Evolutionary conservation across 2,113 vertebrate genomes (phyloP).

Genomic region (Stigmatopora argus): DNA sequence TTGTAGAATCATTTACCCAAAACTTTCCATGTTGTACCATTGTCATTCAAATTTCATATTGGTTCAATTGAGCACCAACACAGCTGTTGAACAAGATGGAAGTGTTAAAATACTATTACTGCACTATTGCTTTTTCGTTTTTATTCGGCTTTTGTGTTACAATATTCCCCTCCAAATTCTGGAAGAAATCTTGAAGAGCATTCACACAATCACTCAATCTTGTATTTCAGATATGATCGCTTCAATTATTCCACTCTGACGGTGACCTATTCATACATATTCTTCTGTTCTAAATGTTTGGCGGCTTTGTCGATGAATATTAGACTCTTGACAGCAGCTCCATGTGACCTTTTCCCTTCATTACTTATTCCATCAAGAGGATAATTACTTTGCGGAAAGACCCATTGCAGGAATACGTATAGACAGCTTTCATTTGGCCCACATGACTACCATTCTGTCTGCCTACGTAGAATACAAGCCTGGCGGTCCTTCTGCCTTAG

Average conservation of each 20-base stretch:
- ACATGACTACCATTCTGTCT: not conserved
- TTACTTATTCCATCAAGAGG: slow-evolving; percentile 53
- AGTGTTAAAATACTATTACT: not conserved
- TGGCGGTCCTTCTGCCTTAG: not conserved
- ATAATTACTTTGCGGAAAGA: slow-evolving; percentile 37
- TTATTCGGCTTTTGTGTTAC: not conserved
- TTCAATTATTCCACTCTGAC: not conserved
- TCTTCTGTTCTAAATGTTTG: slow-evolving; percentile 2
- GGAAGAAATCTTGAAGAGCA: not conserved
- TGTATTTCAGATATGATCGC: not conserved
- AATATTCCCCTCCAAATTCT: not conserved
- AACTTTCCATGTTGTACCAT: not conserved
- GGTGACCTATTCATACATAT: slow-evolving; percentile 10
- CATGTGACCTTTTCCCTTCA: slow-evolving; percentile 46
- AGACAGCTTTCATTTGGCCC: slow-evolving; percentile 10
- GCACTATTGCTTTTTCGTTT: not conserved
- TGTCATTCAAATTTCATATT: not conserved
- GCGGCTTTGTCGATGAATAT: slow-evolving; percentile 9
- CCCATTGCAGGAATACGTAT: slow-evolving; percentile 21
- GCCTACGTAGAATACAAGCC: not conserved
- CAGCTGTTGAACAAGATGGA: not conserved
- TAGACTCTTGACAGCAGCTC: slow-evolving; percentile 29
- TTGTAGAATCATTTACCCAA: not conserved
- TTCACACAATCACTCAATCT: not conserved
- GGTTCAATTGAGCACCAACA: not conserved